Percentiles rank a stretch among this genome's conserved stretches.
These are phyloP conservation scores for Limnephilus auricula DNA, from an alignment of 2,888 invertebrate genomes.

Conservation along the genomic window DNA sequence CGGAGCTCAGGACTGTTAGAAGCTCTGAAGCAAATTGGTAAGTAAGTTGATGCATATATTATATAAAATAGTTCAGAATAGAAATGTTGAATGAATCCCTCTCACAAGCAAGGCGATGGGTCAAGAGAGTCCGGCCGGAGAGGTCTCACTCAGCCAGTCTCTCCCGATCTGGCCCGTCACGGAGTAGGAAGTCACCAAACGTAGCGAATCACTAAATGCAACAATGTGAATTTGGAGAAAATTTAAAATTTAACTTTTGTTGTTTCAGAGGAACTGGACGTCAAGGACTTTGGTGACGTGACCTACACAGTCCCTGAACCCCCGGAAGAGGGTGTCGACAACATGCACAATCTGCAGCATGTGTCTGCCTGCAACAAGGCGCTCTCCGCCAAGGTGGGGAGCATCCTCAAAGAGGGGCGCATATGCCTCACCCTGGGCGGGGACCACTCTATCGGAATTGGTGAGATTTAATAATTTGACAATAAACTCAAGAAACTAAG, in stretches of 20 bases:
- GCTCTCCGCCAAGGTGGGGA: constrained; percentile 81
- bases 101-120: no score
- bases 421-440: constrained; percentile 90
- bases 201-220: no score
- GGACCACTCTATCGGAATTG: constrained; percentile 93
- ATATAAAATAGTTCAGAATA: no score
- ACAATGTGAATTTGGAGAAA: no score
- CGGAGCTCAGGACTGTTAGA: constrained; percentile 81
- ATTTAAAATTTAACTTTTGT: not conserved
- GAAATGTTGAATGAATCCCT: no score
- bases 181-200: no score
- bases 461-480: constrained; percentile 70
- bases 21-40: constrained; percentile 81
- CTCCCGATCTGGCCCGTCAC: no score
- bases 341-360: constrained; percentile 82
- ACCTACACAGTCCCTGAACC: constrained; percentile 68
- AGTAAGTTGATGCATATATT: constrained; percentile 59
- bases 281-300: constrained; percentile 86
- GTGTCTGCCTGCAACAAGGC: constrained; percentile 83
- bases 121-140: no score
- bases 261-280: constrained; percentile 77
- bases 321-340: constrained; percentile 73
- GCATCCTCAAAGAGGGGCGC: constrained; percentile 81
- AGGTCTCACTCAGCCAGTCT: no score
- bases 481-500: no score